Percentiles rank a stretch among this genome's conserved stretches.
Evolutionary conservation across 2,113 vertebrate species (phyloP).

Genomic region (Salvelinus alpinus): DNA sequence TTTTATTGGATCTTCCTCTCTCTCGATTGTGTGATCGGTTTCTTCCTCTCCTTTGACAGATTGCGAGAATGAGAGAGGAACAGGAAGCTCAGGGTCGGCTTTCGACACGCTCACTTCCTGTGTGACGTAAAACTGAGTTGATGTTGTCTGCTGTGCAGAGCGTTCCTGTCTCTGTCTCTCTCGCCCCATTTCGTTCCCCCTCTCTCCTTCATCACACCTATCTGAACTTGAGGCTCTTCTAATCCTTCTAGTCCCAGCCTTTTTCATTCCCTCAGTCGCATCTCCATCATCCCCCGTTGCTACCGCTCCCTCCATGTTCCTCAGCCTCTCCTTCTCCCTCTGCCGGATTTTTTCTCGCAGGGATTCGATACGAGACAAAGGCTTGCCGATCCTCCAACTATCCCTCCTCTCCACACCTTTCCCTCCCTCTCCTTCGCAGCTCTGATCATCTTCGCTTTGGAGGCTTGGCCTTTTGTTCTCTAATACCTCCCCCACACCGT

Average conservation of each 20-base stretch:
- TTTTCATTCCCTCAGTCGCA: conserved; percentile 14
- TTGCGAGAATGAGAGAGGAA: conserved; percentile 56
- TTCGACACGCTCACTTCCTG: conserved; percentile 67
- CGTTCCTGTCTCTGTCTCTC: conserved; percentile 64
- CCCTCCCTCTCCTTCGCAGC: conserved; percentile 32
- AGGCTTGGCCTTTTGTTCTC: conserved; percentile 32
- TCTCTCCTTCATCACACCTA: conserved; percentile 19
- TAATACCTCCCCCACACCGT: conserved; percentile 56
- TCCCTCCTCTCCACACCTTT: conserved; percentile 57
- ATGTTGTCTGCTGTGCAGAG: conserved; percentile 49
- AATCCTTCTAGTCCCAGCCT: neutral
- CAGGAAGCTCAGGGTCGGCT: conserved; percentile 75
- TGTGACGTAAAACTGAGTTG: conserved; percentile 58
- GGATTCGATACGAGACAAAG: conserved; percentile 72
- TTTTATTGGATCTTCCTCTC: conserved; percentile 39
- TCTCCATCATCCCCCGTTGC: conserved; percentile 21
- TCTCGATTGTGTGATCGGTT: conserved; percentile 34
- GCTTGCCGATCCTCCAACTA: conserved; percentile 69
- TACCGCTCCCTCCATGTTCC: conserved; percentile 25
- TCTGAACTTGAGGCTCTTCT: conserved; percentile 5
- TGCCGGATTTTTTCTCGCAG: conserved; percentile 68
- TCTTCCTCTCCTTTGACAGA: conserved; percentile 58
- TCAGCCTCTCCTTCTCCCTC: conserved; percentile 50
- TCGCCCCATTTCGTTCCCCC: conserved; percentile 25
- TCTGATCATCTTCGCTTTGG: conserved; percentile 34